Percentiles rank a stretch among this genome's conserved stretches.
Evolutionary conservation across 2,113 vertebrate genomes (phyloP).

Genomic region (Trogon melanurus): DNA sequence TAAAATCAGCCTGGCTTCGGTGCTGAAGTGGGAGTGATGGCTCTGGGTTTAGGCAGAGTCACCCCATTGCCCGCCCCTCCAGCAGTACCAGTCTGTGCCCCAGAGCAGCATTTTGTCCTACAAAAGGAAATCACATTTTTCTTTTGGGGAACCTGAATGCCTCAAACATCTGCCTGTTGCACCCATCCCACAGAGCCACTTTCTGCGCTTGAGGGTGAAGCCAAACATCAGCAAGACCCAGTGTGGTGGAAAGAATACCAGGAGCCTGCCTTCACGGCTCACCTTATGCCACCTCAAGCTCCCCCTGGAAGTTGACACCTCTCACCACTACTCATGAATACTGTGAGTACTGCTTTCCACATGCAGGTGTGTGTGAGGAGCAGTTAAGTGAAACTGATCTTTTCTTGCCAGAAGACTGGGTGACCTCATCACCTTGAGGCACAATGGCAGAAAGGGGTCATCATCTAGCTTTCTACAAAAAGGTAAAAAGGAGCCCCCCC

Average conservation of each 20-base stretch:
- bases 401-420: not conserved
- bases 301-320: not conserved
- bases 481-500: not conserved
- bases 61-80: not conserved
- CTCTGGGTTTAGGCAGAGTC: not conserved
- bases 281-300: not conserved
- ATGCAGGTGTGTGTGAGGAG: not conserved
- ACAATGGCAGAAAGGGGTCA: not conserved
- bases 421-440: not conserved
- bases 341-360: not conserved
- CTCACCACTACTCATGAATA: fast-evolving
- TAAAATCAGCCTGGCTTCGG: not conserved
- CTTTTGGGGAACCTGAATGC: not conserved
- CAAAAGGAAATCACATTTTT: not conserved
- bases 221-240: not conserved
- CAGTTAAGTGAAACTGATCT: not conserved
- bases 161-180: not conserved
- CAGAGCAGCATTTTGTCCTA: not conserved
- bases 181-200: not conserved
- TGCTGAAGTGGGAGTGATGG: fast-evolving
- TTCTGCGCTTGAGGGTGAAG: not conserved
- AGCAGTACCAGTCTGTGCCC: not conserved
- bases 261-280: not conserved
- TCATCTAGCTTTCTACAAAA: not conserved
- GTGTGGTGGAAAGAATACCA: not conserved